These are phyloP conservation scores for Lepus timidus DNA, from an alignment of 2,113 vertebrate species.

Conservation along the genomic window DNA sequence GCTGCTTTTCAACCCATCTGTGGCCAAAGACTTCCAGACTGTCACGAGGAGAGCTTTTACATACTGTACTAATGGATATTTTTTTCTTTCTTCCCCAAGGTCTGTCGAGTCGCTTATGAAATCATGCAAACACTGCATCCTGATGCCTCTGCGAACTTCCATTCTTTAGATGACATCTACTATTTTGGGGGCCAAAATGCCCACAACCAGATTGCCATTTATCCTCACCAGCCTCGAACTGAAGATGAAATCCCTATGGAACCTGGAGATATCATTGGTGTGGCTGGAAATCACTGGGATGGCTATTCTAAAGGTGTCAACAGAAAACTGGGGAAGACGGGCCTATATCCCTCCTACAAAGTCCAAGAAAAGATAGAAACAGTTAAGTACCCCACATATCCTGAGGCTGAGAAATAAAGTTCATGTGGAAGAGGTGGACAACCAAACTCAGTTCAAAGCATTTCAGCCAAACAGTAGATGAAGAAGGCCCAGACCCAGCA, in stretches of 20 bases:
- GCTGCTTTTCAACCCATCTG: not conserved
- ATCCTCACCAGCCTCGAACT: conserved; percentile 95
- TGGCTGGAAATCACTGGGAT: conserved; percentile 99
- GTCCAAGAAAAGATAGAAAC: conserved; percentile 98
- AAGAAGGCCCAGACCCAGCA: conserved; percentile 80
- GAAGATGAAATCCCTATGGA: conserved; percentile 97
- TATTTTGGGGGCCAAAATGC: conserved; percentile 99
- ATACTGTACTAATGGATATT: conserved; percentile 60
- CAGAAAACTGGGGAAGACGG: conserved; percentile 97
- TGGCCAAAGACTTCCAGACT: not conserved
- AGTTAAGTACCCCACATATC: conserved; percentile 98
- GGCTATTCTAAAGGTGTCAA: conserved; percentile 99
- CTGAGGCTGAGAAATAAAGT: conserved; percentile 95
- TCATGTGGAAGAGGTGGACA: conserved; percentile 67
- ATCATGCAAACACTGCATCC: conserved; percentile 99
- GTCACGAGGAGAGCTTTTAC: not conserved
- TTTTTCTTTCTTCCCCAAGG: conserved; percentile 87
- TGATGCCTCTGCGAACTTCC: conserved; percentile 97
- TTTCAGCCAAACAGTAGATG: conserved; percentile 78
- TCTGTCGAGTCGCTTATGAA: conserved; percentile 98
- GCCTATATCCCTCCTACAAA: conserved; percentile 99
- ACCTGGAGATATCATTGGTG: conserved; percentile 97
- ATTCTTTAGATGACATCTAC: conserved; percentile 99
- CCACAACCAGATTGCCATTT: conserved; percentile 98
- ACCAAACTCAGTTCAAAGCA: conserved; percentile 73